A percentile compares a stretch with the other conserved stretches of the same genome.
phyloP scores from a whole-genome alignment of 2,113 vertebrate species.

The Azemiops feae region DNA sequence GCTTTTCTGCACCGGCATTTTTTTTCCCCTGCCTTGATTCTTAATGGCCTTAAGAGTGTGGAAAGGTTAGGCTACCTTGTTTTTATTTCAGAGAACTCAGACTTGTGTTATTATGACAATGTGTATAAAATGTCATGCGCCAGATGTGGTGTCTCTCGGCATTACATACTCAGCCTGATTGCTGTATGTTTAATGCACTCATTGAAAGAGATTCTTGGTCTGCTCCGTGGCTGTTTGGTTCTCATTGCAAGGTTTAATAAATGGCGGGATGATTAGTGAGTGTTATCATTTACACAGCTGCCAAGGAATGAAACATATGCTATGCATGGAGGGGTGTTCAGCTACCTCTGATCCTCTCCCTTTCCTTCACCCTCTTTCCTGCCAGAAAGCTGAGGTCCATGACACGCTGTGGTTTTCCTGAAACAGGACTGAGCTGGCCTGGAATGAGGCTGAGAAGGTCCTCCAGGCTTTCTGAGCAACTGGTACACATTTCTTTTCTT shows the following conservation, averaged over 20 bases:
- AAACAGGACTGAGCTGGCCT: not conserved
- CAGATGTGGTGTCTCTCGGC: not conserved
- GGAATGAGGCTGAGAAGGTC: not conserved
- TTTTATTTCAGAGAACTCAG: slow-evolving; percentile 15
- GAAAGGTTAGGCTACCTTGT: slow-evolving; percentile 15
- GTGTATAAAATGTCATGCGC: not conserved
- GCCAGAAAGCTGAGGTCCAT: not conserved
- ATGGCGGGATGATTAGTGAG: not conserved
- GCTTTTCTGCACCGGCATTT: slow-evolving; percentile 27
- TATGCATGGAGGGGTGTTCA: not conserved
- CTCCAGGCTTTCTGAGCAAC: not conserved
- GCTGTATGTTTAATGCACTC: not conserved
- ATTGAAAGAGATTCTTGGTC: not conserved
- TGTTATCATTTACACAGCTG: not conserved
- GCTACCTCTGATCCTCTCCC: not conserved
- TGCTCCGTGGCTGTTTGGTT: not conserved
- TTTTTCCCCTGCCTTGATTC: not conserved
- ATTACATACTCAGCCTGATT: not conserved
- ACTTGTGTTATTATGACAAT: not conserved
- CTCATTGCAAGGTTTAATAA: not conserved
- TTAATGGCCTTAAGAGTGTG: not conserved
- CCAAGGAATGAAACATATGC: not conserved
- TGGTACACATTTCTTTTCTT: not conserved
- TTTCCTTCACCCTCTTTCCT: not conserved
- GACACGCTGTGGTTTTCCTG: not conserved